Conservation (phyloP, 2,797 vertebrate genomes). For the Hemibagrus guttatus region DNA sequence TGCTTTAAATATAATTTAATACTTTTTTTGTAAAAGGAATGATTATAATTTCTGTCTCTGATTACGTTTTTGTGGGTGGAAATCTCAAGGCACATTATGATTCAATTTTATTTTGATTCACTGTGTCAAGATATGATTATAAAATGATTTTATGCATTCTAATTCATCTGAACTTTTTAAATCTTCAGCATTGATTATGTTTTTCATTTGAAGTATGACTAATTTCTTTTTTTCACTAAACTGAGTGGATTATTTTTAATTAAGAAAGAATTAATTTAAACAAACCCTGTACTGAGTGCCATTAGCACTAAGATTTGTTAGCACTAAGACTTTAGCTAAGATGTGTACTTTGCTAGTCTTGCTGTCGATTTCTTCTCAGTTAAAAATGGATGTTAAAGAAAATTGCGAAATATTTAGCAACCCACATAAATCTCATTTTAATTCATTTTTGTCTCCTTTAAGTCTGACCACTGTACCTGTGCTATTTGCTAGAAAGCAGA, state of each 20-base stretch:
- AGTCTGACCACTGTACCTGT: no score
- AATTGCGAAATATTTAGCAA: no score
- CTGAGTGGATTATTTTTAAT: neutral
- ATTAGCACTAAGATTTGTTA: no score
- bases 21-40: neutral
- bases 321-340: no score
- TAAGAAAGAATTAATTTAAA: neutral
- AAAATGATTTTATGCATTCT: neutral
- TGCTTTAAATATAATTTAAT: no score
- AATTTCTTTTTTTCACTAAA: neutral
- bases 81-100: neutral
- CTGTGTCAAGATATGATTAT: neutral
- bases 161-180: neutral
- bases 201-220: neutral
- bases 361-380: no score
- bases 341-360: no score
- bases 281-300: no score
- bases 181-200: neutral
- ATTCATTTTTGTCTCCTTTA: no score
- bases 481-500: no score
- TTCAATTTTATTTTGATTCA: neutral
- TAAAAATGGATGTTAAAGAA: no score
- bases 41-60: neutral
- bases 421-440: no score
- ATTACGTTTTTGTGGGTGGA: neutral